A percentile compares a stretch with the other conserved stretches of the same genome.
phyloP scores from a whole-genome alignment of 1,140 invertebrate genomes.

The Eurosta solidaginis region DNA sequence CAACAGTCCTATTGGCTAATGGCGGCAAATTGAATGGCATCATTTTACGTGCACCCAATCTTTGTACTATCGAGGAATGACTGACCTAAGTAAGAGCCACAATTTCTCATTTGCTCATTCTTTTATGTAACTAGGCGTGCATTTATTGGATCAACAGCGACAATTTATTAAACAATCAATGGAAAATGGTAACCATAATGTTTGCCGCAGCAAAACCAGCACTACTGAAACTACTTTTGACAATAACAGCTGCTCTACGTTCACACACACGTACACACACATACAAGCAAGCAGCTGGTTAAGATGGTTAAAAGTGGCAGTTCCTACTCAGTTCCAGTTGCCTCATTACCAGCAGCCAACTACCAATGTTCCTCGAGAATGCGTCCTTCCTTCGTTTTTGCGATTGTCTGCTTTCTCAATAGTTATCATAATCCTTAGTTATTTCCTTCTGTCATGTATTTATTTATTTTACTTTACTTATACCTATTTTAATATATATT shows the following conservation, averaged over 20 bases:
- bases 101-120: background rate
- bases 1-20: conserved; percentile 29
- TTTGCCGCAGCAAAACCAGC: background rate
- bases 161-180: conserved; percentile 2
- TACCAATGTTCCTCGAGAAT: background rate
- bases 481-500: no score
- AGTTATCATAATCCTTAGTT: no score
- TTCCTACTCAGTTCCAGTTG: background rate
- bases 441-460: no score
- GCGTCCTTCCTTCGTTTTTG: background rate
- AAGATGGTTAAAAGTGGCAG: background rate
- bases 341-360: background rate
- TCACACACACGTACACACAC: background rate
- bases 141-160: background rate
- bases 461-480: no score
- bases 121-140: no score
- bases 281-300: background rate
- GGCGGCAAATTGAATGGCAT: conserved; percentile 38
- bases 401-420: background rate
- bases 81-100: no score
- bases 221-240: background rate
- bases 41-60: conserved; percentile 41
- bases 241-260: background rate
- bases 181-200: background rate
- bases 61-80: conserved; percentile 55